phyloP scores from a whole-genome alignment of 2,888 invertebrate species.

The Xanthia icteritia region DNA sequence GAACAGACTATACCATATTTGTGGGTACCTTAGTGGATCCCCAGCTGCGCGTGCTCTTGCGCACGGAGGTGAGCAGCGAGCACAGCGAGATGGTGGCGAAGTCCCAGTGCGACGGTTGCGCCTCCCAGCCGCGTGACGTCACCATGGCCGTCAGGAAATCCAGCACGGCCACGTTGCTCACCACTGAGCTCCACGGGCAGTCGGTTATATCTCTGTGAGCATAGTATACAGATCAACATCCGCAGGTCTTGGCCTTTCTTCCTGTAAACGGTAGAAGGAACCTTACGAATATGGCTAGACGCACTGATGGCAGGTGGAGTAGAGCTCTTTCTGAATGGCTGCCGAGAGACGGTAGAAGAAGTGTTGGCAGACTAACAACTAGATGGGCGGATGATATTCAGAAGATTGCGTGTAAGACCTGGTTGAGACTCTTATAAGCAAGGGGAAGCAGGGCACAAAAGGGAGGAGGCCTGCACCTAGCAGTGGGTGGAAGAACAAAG shows the following conservation, averaged over 20 bases:
- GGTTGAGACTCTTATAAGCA: too few relatives aligned
- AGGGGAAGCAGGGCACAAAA: too few relatives aligned
- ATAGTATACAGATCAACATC: neutral
- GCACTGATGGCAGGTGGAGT: neutral
- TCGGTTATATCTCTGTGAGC: conserved; percentile 58
- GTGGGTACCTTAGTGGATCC: conserved; percentile 88
- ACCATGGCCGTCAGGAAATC: conserved; percentile 69
- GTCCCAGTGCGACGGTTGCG: conserved; percentile 92
- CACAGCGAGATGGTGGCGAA: conserved; percentile 93
- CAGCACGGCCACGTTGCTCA: conserved; percentile 72
- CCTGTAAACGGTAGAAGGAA: neutral
- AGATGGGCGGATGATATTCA: too few relatives aligned
- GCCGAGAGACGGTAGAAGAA: neutral
- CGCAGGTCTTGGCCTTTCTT: neutral
- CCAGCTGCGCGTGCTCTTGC: conserved; percentile 80
- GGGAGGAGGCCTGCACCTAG: too few relatives aligned
- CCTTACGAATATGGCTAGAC: neutral
- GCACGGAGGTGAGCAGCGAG: conserved; percentile 91
- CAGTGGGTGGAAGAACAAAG: too few relatives aligned
- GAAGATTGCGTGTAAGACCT: too few relatives aligned
- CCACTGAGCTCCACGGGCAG: conserved; percentile 66
- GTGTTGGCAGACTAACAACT: too few relatives aligned
- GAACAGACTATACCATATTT: neutral
- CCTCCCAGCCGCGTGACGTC: conserved; percentile 72
- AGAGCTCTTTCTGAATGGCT: neutral